Conservation (phyloP, 1,140 invertebrate genomes). For the Microvelia longipes region DNA sequence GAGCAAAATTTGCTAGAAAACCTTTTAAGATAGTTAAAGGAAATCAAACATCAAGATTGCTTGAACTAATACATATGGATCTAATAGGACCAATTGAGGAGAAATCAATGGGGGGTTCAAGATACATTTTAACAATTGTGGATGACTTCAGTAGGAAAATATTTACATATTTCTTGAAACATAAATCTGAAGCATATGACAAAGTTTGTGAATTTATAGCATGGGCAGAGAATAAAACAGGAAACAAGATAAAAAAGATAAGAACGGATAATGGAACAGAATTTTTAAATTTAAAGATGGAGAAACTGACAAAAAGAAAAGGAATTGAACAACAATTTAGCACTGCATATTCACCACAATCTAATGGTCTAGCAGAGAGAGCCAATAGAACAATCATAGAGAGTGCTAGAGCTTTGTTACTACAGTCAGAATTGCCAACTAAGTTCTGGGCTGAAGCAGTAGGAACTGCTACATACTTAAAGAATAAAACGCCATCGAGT, state of each 20-base stretch:
- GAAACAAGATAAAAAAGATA: constrained; percentile 18
- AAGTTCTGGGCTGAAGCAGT: constrained; percentile 26
- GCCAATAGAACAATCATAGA: constrained; percentile 27
- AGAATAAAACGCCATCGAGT: constrained; percentile 21
- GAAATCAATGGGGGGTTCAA: too few relatives aligned
- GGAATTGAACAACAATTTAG: constrained; percentile 20
- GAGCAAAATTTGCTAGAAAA: too few relatives aligned
- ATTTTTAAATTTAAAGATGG: constrained; percentile 21
- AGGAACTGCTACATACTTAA: constrained; percentile 18
- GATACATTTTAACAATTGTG: constrained; percentile 29
- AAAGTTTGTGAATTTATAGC: constrained; percentile 23
- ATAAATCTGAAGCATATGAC: constrained; percentile 25
- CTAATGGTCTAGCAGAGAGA: constrained; percentile 30
- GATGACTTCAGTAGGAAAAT: constrained; percentile 28
- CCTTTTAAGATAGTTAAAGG: too few relatives aligned
- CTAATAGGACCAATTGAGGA: too few relatives aligned
- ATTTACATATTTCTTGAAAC: too few relatives aligned
- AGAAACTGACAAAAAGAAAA: constrained; percentile 19
- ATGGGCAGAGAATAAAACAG: constrained; percentile 17
- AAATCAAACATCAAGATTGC: too few relatives aligned
- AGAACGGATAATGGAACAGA: constrained; percentile 25
- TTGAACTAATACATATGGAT: too few relatives aligned
- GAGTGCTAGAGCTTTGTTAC: too few relatives aligned
- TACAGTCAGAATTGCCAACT: constrained; percentile 18
- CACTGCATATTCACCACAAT: constrained; percentile 26